Evolutionary conservation across 92 coral and sea anemone species (phyloP).

Genomic region (Siderastrea radians): DNA sequence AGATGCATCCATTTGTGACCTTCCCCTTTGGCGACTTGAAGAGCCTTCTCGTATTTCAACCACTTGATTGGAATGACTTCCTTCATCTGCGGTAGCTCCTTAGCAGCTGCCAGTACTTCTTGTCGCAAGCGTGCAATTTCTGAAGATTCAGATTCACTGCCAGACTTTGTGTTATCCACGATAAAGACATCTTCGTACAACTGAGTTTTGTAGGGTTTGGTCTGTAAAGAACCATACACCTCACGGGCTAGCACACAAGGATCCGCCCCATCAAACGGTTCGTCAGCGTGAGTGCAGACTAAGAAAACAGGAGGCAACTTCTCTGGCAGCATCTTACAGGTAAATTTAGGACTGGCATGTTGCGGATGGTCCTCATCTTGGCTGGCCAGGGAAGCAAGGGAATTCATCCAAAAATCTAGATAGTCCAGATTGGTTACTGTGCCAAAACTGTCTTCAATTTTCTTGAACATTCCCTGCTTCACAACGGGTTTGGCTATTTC

Average conservation of each 20-base stretch:
- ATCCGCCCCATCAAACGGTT: constrained; percentile 39
- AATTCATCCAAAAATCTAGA: constrained; percentile 77
- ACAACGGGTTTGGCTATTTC: constrained; percentile 52
- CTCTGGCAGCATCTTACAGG: background rate
- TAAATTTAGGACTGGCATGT: background rate
- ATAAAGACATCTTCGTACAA: constrained; percentile 44
- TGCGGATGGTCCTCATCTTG: background rate
- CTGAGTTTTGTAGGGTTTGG: constrained; percentile 23
- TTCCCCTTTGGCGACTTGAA: constrained; percentile 22
- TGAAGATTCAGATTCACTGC: constrained; percentile 24
- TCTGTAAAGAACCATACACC: constrained; percentile 34
- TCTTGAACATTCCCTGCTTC: constrained; percentile 48
- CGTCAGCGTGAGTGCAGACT: constrained; percentile 77
- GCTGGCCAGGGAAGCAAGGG: constrained; percentile 36
- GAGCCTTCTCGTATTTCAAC: constrained; percentile 66
- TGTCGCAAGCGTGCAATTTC: constrained; percentile 52
- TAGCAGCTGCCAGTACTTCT: constrained; percentile 31
- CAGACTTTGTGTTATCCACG: constrained; percentile 66
- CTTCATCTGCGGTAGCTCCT: constrained; percentile 29
- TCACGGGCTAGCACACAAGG: constrained; percentile 41
- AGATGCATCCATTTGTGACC: constrained; percentile 44
- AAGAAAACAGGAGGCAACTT: constrained; percentile 67
- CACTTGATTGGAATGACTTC: constrained; percentile 60
- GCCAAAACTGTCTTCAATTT: constrained; percentile 29
- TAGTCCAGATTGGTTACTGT: constrained; percentile 57